Base-by-base conservation (phyloP, 2,797 vertebrate species). In the Clamator glandarius region DNA sequence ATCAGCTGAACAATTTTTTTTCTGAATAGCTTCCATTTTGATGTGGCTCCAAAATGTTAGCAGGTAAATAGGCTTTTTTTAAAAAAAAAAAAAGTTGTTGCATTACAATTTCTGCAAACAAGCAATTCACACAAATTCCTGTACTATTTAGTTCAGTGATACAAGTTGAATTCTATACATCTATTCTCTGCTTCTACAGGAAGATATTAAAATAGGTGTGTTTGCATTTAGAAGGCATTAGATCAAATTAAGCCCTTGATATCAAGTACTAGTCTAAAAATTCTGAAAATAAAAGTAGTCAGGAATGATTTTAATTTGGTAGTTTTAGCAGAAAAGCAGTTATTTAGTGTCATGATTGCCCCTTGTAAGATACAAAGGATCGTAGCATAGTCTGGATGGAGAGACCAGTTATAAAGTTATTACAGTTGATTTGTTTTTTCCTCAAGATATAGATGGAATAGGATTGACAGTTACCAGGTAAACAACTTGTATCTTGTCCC, bases 11-110 rank as follows among this genome's bases (percentile, higher is more conserved):
- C 18, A 52, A 8, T 21, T 70, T 84, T 69, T 69, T 76, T 72
- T 84, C 87, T 92, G 70, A 92, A 77, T 82, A 63, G 51, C 48
- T 92, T 90, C 36, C 33, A 52, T 69, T 92, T 88, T 79, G 46
- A 77, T 72, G 50, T 85, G 41, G 33, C 50, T 75, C 33, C 57
- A 78, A 83, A 94, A 93, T 75, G 18, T 51, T 85, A 81, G 17
- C 42, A 61, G 54, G 48, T 81, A 68, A 90, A 70, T 88, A n/a
- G 39, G 44, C 19, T 46, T 46, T 4, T 85, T 50, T 64, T 70
- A 44, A 15, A 15, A 46, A 83, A 57, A 15, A 15, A 46, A 83
- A 57, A 90, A 90, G 33, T 9, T 58, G 70, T 59, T 74, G 67
- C 35, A 35, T 78, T 78, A 12, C 39, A 89, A 75, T 63, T 84